Evolutionary conservation across 2,888 invertebrate genomes (phyloP), one percentile per base, ranked within the genome.

Genomic region (Lacanobia wlatinum): DNA sequence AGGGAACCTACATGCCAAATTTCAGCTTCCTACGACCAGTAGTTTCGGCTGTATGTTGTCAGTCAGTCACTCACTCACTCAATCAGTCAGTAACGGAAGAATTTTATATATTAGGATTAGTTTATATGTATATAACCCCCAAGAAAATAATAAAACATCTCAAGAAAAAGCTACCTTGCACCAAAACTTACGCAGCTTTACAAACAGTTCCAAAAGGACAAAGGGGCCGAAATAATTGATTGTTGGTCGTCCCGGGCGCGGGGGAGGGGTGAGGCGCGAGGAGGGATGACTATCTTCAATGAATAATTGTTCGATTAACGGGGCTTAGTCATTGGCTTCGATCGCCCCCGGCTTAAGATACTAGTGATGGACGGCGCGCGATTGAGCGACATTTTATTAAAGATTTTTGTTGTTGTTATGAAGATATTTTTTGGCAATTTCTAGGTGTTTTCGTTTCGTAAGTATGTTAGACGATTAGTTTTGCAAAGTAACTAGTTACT

Each of bases 251-350:
- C 50, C 21, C 56, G 75, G 77, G 78, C 80, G 28, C 84, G 87
- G 69, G 82, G 71, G 73, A 72, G 50, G 84, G 87, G 84, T 85
- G 82, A 73, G 85, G 87, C 86, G 82, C 43, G 70, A 58, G 61
- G 82, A 79, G 83, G 84, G 82, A 83, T 88, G 75, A 79, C 84
- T 91, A 90, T 92, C 91, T 93, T 91, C 92, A 92, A 93, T 95
- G 95, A 94, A 94, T 95, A 94, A 95, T 95, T 94, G 94, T 93
- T 92, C 94, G 94, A 94, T 95, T 95, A 95, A 93, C 93, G 92
- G 90, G 90, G 90, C 94, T 93, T 91, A 94, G 92, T 93, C 95
- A 93, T 92, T 93, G 93, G 91, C 91, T 90, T 85, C 90, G 90
- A 93, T 92, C 91, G 89, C 87, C 88, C 88, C 84, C 87, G 88